Base-by-base conservation (phyloP, 35 echinoderm and acorn worm genomes). In the Patiria miniata region DNA sequence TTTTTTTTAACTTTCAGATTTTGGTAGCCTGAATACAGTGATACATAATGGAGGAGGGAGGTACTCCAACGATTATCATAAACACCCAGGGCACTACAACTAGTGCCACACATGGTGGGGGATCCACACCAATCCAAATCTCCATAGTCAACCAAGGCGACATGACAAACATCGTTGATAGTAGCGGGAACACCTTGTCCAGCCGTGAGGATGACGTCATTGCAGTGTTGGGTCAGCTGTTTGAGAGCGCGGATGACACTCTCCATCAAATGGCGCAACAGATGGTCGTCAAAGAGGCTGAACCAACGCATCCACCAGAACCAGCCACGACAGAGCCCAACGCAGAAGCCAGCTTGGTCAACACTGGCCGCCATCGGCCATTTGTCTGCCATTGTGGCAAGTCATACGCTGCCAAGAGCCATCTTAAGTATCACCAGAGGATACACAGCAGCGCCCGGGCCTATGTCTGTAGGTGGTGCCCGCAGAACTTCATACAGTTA, bases 361-460 rank as follows among this genome's bases (percentile, higher is more conserved):
- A 23, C 65, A 34, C 26, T 32, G 14, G 10, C 26, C 65, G 4
- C 14, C 65, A 28, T 1, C 21, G 65, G n/a, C 65, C 65, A 1
- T 73, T 73, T 16, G 65, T 30, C 65, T 73, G 76, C 34, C 37
- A 78, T 17, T 94, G 92, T 50, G 82, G 88, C 37, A 90, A 94
- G 83, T 65, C 59, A 19, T 90, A 85, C 83, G 40, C 82, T 1
- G 60, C 55, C 40, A 39, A 81, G 28, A 56, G 50, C 42, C 84
- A 90, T n/a, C 69, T 90, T n/a, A 83, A 90, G 77, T 38, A 90
- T 14, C 92, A 94, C 42, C 73, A 91, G 39, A 77, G 79, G 44
- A 69, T 86, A 6, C 92, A 94, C 83, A 78, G 86, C 38, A 77
- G 78, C 68, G 77, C 77, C 8, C 58, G 87, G 76, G 77, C 82